phyloP scores from a whole-genome alignment of 2,888 invertebrate species.

The Netelia virgata region DNA sequence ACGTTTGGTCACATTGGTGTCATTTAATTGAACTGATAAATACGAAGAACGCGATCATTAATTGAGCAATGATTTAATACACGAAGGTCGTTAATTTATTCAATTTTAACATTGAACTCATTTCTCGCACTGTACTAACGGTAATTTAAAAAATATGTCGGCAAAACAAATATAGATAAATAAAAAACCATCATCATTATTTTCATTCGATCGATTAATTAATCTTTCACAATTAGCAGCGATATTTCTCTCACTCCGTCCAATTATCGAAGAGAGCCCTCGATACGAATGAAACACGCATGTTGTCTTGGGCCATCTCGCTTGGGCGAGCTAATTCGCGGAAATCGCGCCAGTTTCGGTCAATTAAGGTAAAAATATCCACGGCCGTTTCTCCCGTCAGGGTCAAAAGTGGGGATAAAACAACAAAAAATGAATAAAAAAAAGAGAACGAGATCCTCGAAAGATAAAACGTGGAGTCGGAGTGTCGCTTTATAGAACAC shows the following conservation, averaged over 20 bases:
- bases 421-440: conserved; percentile 1
- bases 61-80: too few species aligned
- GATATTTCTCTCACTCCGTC: not conserved
- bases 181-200: not conserved
- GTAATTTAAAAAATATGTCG: too few species aligned
- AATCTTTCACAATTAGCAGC: not conserved
- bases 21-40: not conserved
- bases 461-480: conserved; percentile 35
- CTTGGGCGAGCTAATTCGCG: conserved; percentile 56
- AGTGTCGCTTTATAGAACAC: conserved; percentile 53
- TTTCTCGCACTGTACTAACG: too few species aligned
- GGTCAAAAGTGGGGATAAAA: not conserved
- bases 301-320: conserved; percentile 14
- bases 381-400: conserved; percentile 1
- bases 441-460: conserved; percentile 36
- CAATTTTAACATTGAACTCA: too few species aligned
- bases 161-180: not conserved
- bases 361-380: conserved; percentile 31
- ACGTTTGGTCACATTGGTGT: conserved; percentile 22
- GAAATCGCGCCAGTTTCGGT: conserved; percentile 45
- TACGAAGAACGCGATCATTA: too few species aligned
- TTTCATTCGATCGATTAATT: not conserved
- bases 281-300: not conserved
- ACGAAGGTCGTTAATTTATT: too few species aligned
- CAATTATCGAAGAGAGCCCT: conserved; percentile 18